Base-by-base conservation (phyloP, 2,113 vertebrate species). In the Myiozetetes cayanensis region DNA sequence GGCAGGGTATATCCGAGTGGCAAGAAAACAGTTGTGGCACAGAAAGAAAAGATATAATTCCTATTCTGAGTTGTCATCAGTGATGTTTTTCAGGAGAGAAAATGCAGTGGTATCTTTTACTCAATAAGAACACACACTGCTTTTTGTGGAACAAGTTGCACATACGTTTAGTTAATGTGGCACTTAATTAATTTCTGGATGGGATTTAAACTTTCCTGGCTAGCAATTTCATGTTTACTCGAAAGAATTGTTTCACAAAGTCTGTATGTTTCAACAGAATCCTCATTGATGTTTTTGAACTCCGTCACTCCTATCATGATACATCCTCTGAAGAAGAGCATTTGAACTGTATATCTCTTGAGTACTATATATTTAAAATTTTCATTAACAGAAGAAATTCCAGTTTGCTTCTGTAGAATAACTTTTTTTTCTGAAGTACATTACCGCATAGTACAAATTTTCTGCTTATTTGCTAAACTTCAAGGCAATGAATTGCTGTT, bases 401-500 rank as follows among this genome's bases (percentile, higher is more conserved):
- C 44, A 53, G 49, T 50, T 66, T 82, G 4, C 31, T 87, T 53
- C 53, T 1, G 0, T 58, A 73, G 28, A 73, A 66, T 47, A 4
- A 16, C 52, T 19, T 13, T 70, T 89, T 71, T 62, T 70, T 14
- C 41, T 72, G 5, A 91, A 82, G 39, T 50, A 59, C 2, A 0
- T 71, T 92, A 66, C 33, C 14, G 6, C 11, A 43, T 22, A 73
- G 67, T 49, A 47, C 10, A 18, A 62, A 55, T 82, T 93, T 90
- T 87, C 55, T 31, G 28, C 67, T 77, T 93, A 80, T 95, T 96
- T 93, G 66, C 49, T 41, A 65, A 79, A 89, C 9, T 82, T 75
- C 12, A 78, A 89, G 50, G 46, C 63, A 87, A 59, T 83, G 71
- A 94, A 93, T 93, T 91, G 52, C 35, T 66, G 21, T 66, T 94